Conservation (phyloP, 2,797 vertebrate species). For the Leptodactylus fallax region DNA sequence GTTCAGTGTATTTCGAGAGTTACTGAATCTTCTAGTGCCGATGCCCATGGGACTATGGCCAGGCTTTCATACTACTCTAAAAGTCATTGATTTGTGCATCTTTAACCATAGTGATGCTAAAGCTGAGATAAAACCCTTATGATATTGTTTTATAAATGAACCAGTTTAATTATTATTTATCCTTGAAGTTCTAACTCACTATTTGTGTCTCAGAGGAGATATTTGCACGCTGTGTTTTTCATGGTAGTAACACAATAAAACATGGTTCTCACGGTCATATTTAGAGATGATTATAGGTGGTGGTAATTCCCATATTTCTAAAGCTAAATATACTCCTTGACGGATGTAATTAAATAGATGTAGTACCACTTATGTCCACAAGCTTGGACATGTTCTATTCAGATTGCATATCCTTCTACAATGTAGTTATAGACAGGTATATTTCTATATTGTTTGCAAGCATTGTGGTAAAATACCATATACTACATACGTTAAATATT, state of each 20-base stretch:
- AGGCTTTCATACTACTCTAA: neutral
- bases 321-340: neutral
- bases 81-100: neutral
- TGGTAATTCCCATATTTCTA: neutral
- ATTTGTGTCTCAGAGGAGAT: neutral
- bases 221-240: neutral
- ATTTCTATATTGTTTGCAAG: neutral
- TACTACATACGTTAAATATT: no score
- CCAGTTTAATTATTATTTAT: neutral
- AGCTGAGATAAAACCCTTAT: neutral
- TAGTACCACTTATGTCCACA: neutral
- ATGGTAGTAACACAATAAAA: neutral
- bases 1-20: no score
- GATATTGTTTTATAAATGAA: neutral
- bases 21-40: no score
- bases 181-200: neutral
- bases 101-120: neutral
- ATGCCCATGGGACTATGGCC: no score
- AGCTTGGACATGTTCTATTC: neutral
- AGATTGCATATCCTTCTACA: neutral
- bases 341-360: neutral
- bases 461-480: neutral
- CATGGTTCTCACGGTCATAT: neutral
- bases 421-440: neutral
- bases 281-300: slow-evolving; percentile 25